Percentiles rank a stretch among this genome's conserved stretches.
These are phyloP conservation scores for Nemotelus pantherinus DNA, from an alignment of 2,888 invertebrate genomes.

Conservation along the genomic window DNA sequence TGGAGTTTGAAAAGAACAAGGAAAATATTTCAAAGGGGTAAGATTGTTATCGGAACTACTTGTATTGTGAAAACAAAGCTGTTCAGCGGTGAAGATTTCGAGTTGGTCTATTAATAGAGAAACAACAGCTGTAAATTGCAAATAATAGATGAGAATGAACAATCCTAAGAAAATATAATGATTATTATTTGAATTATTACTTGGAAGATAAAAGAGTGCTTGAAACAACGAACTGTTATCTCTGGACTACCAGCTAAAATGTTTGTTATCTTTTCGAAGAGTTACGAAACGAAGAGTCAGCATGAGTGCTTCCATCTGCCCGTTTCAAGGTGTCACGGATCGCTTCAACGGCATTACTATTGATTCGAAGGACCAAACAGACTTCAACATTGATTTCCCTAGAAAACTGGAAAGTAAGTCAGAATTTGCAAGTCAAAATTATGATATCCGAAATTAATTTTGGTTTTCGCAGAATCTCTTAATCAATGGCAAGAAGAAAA, in stretches of 20 bases:
- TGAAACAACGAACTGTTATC: too few species aligned
- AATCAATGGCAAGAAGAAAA: constrained; percentile 72
- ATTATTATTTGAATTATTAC: too few species aligned
- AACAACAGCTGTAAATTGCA: too few species aligned
- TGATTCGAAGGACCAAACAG: constrained; percentile 71
- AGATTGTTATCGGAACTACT: too few species aligned
- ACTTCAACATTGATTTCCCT: constrained; percentile 64
- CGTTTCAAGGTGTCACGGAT: constrained; percentile 69
- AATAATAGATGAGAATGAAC: too few species aligned
- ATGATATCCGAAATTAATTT: not conserved
- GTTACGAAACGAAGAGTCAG: not conserved
- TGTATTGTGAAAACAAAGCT: too few species aligned
- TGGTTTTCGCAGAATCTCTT: constrained; percentile 72
- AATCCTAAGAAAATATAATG: not conserved
- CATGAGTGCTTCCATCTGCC: constrained; percentile 58
- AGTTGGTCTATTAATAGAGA: too few species aligned
- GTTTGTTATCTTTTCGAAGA: not conserved
- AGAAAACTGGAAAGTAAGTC: constrained; percentile 70
- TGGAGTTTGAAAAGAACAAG: too few species aligned
- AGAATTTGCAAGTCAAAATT: not conserved
- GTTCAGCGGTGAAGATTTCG: too few species aligned
- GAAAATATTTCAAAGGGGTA: too few species aligned
- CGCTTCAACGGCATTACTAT: constrained; percentile 80
- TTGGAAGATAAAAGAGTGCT: too few species aligned
- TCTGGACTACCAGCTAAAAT: too few species aligned